Evolutionary conservation across 1,140 invertebrate genomes (phyloP).

Genomic region (Zaprionus kolodkinae): DNA sequence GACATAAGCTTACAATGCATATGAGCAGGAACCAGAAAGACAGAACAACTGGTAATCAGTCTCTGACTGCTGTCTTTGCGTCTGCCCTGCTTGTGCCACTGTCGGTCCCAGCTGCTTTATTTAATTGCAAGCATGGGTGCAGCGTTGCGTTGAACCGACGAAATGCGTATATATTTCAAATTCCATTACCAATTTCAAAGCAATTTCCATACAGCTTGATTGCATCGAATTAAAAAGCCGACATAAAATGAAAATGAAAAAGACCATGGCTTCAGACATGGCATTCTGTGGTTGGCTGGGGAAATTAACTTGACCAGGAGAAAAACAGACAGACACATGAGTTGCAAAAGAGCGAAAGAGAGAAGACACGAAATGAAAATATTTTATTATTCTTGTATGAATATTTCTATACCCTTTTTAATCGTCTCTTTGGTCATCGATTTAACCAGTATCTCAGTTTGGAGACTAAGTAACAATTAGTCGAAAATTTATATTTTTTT

Average conservation of each 20-base stretch:
- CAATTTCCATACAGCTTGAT: conserved; percentile 68
- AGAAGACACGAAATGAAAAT: conserved; percentile 9
- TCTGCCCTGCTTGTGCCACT: neutral
- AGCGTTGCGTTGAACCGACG: conserved; percentile 25
- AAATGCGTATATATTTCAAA: conserved; percentile 59
- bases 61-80: neutral
- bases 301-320: conserved; percentile 33
- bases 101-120: conserved; percentile 46
- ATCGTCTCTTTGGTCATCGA: neutral
- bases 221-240: conserved; percentile 64
- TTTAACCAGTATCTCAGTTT: too few species aligned
- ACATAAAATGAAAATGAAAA: conserved; percentile 54
- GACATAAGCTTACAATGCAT: too few species aligned
- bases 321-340: neutral
- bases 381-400: conserved; percentile 23
- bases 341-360: neutral
- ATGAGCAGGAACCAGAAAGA: neutral
- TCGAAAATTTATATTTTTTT: neutral
- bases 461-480: neutral
- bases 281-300: neutral
- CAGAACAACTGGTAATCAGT: neutral
- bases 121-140: conserved; percentile 51
- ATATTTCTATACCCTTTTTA: neutral
- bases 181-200: conserved; percentile 67
- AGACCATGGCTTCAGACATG: conserved; percentile 33